Percentiles rank a stretch among this genome's conserved stretches.
phyloP scores from a whole-genome alignment of 2,113 vertebrate species.

The Neolamprologus hecqui region DNA sequence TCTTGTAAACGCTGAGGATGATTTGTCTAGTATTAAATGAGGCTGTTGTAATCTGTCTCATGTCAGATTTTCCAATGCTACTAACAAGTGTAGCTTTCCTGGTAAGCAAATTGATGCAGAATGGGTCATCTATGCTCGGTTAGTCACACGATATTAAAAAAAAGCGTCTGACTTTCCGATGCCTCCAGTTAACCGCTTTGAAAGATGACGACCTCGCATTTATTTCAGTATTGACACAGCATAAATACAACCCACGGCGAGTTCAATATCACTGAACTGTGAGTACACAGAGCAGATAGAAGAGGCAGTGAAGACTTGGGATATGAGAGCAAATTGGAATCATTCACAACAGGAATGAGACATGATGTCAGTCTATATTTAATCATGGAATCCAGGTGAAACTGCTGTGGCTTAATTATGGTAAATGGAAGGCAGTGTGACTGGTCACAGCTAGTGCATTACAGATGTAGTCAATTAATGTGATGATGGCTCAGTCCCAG shows the following conservation, averaged over 20 bases:
- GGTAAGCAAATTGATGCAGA: background rate
- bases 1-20: background rate
- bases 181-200: background rate
- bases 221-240: background rate
- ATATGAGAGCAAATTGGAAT: background rate
- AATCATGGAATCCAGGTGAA: background rate
- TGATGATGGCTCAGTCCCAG: background rate
- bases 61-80: background rate
- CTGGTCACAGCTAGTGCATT: background rate
- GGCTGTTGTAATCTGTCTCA: background rate
- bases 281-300: background rate
- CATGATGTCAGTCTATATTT: background rate
- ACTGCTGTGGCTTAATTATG: background rate
- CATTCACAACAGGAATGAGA: background rate
- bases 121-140: background rate
- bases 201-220: background rate
- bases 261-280: background rate
- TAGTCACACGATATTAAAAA: background rate
- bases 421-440: background rate
- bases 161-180: background rate
- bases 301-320: background rate
- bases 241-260: background rate
- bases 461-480: background rate
- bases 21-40: background rate
- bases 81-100: background rate